phyloP scores from a whole-genome alignment of 2,797 vertebrate species.

The Alauda arvensis region DNA sequence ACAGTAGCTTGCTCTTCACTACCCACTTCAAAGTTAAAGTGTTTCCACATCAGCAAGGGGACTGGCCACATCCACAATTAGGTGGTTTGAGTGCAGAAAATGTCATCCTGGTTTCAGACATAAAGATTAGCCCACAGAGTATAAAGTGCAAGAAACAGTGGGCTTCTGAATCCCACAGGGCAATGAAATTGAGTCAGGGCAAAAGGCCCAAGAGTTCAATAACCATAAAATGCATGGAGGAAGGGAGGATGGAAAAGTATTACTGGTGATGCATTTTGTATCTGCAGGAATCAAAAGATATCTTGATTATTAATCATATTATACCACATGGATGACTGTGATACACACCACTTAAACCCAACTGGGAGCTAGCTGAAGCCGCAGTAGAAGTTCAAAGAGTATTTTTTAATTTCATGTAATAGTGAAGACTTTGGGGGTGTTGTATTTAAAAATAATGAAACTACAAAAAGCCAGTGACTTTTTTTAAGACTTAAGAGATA shows the following conservation, averaged over 20 bases:
- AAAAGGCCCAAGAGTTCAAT: not conserved
- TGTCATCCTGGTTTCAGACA: not conserved
- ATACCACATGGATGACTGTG: not conserved
- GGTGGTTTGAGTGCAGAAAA: not conserved
- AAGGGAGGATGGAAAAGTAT: not conserved
- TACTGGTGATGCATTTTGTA: not conserved
- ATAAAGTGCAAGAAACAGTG: not conserved
- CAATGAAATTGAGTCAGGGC: not conserved
- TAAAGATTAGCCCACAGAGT: not conserved
- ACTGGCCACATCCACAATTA: rapidly evolving
- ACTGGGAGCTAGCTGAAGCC: not conserved
- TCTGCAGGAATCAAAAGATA: not conserved
- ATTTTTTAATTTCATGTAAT: not conserved
- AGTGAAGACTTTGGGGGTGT: not conserved
- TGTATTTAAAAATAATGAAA: not conserved
- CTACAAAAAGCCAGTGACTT: not conserved
- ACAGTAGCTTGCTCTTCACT: not conserved
- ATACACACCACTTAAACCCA: not conserved
- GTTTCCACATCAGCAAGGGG: not conserved
- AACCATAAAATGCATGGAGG: not conserved
- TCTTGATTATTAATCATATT: not conserved
- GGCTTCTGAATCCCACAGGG: not conserved
- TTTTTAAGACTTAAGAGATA: not conserved
- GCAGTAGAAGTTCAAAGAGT: not conserved
- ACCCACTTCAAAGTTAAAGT: not conserved